Evolutionary conservation across 2,888 invertebrate species (phyloP).

Genomic region (Adineta ricciae): DNA sequence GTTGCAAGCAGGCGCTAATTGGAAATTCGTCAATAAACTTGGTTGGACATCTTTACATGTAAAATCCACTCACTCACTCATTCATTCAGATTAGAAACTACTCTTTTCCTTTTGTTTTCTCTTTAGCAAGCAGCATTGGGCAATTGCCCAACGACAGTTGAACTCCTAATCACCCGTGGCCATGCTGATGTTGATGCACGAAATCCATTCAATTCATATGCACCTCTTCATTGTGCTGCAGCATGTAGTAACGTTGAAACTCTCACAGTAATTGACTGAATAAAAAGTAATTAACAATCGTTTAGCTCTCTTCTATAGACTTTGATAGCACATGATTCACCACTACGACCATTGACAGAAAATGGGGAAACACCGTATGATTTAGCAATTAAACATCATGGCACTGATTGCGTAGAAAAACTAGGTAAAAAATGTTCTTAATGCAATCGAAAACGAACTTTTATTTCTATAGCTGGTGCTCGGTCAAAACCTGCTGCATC

Average conservation of each 20-base stretch:
- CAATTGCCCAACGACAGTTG: background rate
- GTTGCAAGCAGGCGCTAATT: background rate
- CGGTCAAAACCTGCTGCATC: background rate
- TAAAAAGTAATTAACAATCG: background rate
- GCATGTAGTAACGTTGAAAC: background rate
- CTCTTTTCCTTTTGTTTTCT: background rate
- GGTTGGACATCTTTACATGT: conserved; percentile 7
- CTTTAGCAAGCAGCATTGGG: conserved; percentile 10
- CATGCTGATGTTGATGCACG: background rate
- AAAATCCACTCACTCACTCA: no score
- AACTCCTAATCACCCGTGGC: background rate
- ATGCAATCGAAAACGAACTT: background rate
- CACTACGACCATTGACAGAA: conserved; percentile 20
- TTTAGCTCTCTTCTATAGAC: background rate
- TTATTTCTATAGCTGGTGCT: background rate
- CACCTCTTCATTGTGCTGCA: conserved; percentile 11
- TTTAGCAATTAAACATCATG: conserved; percentile 4
- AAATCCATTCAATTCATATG: conserved; percentile 9
- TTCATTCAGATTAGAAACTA: no score
- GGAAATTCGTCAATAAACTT: background rate
- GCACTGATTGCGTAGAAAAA: background rate
- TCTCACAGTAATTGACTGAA: background rate
- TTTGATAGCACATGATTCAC: background rate
- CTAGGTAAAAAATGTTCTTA: background rate
- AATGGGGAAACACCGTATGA: background rate